A percentile compares a stretch with the other conserved stretches of the same genome.
phyloP scores from a whole-genome alignment of 2,797 vertebrate genomes.

The Ispidina picta region DNA sequence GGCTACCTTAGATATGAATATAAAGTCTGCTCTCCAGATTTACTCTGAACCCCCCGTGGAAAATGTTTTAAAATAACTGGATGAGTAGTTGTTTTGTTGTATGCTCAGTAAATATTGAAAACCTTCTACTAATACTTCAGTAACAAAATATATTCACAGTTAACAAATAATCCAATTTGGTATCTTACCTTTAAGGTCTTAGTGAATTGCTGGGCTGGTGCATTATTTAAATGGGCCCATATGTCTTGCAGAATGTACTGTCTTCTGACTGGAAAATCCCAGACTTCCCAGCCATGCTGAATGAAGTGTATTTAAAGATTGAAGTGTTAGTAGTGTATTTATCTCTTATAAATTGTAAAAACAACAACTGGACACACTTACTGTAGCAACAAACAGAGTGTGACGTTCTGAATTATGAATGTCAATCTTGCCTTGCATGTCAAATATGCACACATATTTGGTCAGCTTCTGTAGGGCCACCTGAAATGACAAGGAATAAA shows the following conservation, averaged over 20 bases:
- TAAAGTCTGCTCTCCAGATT: not conserved
- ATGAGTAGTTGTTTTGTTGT: not conserved
- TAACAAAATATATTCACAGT: not conserved
- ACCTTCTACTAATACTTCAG: not conserved
- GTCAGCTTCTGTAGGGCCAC: not conserved
- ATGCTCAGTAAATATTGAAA: not conserved
- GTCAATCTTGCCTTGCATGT: fast-evolving
- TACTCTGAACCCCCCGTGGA: not conserved
- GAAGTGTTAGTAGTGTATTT: not conserved
- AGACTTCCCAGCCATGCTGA: fast-evolving
- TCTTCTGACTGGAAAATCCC: not conserved
- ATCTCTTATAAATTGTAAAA: not conserved
- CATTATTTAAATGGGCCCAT: not conserved
- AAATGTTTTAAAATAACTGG: not conserved
- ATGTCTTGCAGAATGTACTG: slow-evolving; percentile 40
- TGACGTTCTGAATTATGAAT: fast-evolving
- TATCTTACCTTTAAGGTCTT: not conserved
- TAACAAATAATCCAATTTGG: not conserved
- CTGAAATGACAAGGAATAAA: not conserved
- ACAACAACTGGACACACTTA: not conserved
- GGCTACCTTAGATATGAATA: not conserved
- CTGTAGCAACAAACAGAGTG: fast-evolving
- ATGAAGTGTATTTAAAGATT: fast-evolving
- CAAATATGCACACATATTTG: slow-evolving; percentile 20
- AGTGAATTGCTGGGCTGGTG: not conserved